A percentile compares a stretch with the other conserved stretches of the same genome.
Evolutionary conservation across 2,113 vertebrate species (phyloP).

Genomic region (Podiceps cristatus): DNA sequence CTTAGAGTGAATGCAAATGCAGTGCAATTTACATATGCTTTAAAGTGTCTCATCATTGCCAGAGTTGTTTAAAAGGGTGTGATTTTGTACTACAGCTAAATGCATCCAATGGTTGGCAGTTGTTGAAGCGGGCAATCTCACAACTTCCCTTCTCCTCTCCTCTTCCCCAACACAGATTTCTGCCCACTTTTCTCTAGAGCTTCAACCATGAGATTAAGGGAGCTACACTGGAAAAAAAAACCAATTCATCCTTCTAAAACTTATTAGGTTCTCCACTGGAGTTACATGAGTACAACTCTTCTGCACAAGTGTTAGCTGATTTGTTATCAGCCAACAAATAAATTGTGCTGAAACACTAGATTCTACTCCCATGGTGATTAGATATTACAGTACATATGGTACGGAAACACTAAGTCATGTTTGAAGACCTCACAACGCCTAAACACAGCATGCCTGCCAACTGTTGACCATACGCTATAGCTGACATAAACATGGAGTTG

Average conservation of each 20-base stretch:
- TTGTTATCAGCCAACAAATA: slow-evolving; percentile 25
- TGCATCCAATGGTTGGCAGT: background rate
- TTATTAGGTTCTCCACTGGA: background rate
- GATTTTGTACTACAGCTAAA: background rate
- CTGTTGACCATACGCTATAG: background rate
- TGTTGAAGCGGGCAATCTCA: background rate
- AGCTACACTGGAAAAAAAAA: background rate
- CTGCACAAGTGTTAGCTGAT: background rate
- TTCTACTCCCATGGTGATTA: background rate
- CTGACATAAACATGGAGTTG: background rate
- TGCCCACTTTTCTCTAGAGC: background rate
- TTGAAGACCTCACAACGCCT: background rate
- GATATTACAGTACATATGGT: slow-evolving; percentile 8
- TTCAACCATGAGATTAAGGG: background rate
- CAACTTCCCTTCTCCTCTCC: background rate
- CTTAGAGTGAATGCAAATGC: background rate
- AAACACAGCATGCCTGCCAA: background rate
- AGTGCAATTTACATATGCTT: background rate
- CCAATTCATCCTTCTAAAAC: background rate
- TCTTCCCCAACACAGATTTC: background rate
- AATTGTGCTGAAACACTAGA: background rate
- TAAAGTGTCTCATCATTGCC: background rate
- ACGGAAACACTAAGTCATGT: background rate
- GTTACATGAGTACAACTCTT: background rate
- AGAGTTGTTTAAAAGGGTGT: background rate